Conservation (phyloP, 2,113 vertebrate genomes). For the Hystrix cristata region DNA sequence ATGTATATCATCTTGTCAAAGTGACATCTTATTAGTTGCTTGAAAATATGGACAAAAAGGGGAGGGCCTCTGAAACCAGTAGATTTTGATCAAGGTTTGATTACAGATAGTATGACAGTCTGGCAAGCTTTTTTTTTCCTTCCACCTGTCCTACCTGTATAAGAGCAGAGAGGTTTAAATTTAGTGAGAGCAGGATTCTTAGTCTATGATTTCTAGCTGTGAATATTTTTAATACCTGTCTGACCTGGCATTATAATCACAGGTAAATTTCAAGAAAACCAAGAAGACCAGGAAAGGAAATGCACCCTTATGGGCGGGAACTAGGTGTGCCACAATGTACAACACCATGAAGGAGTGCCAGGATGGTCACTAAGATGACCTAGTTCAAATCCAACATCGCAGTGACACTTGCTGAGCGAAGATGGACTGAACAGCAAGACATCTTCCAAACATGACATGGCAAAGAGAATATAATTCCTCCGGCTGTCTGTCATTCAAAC, state of each 20-base stretch:
- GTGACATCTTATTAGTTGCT: neutral
- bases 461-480: constrained; percentile 40
- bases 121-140: neutral
- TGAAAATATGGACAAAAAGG: neutral
- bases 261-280: constrained; percentile 1
- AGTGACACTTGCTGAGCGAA: constrained; percentile 4
- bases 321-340: neutral
- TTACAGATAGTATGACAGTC: neutral
- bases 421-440: neutral
- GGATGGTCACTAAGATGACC: neutral
- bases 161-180: neutral
- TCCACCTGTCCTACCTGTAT: neutral
- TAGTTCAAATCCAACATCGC: constrained; percentile 15
- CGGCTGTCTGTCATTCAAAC: constrained; percentile 57
- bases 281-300: neutral
- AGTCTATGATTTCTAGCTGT: neutral
- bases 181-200: neutral
- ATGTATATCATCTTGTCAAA: neutral
- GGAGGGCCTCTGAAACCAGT: neutral
- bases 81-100: neutral
- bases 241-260: neutral
- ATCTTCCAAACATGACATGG: neutral
- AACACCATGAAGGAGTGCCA: neutral
- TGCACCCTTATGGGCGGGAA: neutral
- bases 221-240: neutral